Conservation (phyloP, 1,140 invertebrate genomes). For the Charaxes varanes region DNA sequence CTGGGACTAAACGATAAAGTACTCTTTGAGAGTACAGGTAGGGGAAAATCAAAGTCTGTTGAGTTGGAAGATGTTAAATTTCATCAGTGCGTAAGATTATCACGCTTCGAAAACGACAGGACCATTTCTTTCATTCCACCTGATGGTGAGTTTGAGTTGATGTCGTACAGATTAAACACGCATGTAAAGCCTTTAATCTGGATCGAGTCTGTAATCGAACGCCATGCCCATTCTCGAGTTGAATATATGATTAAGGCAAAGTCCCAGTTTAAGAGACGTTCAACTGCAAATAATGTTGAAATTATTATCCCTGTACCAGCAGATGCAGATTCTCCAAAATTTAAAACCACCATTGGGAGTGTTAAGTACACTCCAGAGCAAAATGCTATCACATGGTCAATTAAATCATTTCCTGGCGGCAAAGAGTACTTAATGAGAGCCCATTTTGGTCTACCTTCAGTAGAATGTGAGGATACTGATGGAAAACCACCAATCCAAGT, state of each 20-base stretch:
- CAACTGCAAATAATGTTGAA: conserved; percentile 99
- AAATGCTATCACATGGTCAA: conserved; percentile 99
- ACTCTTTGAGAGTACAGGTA: conserved; percentile 97
- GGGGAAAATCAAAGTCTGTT: conserved; percentile 98
- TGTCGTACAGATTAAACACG: conserved; percentile 98
- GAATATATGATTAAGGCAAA: conserved; percentile 99
- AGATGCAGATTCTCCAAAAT: conserved; percentile 99
- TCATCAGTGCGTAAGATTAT: conserved; percentile 98
- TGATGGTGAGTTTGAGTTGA: conserved; percentile 99
- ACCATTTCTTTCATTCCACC: conserved; percentile 99
- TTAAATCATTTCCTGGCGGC: conserved; percentile 99
- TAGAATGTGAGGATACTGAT: conserved; percentile 95
- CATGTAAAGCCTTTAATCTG: conserved; percentile 99
- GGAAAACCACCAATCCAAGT: conserved; percentile 99
- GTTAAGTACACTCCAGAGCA: conserved; percentile 98
- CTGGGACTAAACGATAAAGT: conserved; percentile 99
- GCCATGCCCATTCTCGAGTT: conserved; percentile 97
- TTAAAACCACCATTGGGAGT: conserved; percentile 98
- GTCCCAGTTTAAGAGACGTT: conserved; percentile 98
- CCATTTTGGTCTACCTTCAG: conserved; percentile 98
- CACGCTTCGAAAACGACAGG: conserved; percentile 98
- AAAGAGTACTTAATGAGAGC: conserved; percentile 99
- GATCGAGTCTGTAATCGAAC: conserved; percentile 99
- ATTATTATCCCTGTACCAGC: conserved; percentile 98
- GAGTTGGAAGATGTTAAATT: conserved; percentile 99